A percentile compares a stretch with the other conserved stretches of the same genome.
Conservation (phyloP, 2,113 vertebrate genomes). For the Calypte anna region DNA sequence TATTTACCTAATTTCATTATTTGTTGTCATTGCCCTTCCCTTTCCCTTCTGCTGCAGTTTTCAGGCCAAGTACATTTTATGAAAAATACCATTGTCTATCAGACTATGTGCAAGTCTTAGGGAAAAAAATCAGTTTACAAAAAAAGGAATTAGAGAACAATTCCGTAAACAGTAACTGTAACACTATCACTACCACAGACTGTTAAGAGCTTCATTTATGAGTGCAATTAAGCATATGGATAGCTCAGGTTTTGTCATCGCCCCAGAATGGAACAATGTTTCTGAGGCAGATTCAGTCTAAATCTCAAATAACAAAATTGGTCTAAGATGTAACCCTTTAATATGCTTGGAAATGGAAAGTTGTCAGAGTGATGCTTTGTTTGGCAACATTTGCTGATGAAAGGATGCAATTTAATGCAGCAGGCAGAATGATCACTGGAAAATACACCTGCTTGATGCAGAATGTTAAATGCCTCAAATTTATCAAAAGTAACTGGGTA, state of each 20-base stretch:
- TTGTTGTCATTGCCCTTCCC: background rate
- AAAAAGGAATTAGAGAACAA: conserved; percentile 45
- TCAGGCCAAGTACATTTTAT: background rate
- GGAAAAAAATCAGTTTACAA: conserved; percentile 34
- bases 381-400: conserved; percentile 1
- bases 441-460: background rate
- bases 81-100: background rate
- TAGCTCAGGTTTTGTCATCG: conserved; percentile 53
- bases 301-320: conserved; percentile 43
- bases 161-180: conserved; percentile 59
- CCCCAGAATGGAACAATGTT: conserved; percentile 32
- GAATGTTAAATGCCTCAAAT: background rate
- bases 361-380: background rate
- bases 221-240: conserved; percentile 69
- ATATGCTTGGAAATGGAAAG: conserved; percentile 31
- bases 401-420: background rate
- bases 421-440: background rate
- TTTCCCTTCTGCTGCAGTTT: conserved; percentile 27
- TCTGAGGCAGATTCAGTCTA: conserved; percentile 49
- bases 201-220: conserved; percentile 61
- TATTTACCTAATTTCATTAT: background rate
- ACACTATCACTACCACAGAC: conserved; percentile 5
- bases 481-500: background rate
- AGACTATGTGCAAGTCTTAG: background rate
- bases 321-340: conserved; percentile 32